A percentile compares a stretch with the other conserved stretches of the same genome.
These are phyloP conservation scores for Teleiodes luculella DNA, from an alignment of 2,888 invertebrate genomes.

Conservation along the genomic window DNA sequence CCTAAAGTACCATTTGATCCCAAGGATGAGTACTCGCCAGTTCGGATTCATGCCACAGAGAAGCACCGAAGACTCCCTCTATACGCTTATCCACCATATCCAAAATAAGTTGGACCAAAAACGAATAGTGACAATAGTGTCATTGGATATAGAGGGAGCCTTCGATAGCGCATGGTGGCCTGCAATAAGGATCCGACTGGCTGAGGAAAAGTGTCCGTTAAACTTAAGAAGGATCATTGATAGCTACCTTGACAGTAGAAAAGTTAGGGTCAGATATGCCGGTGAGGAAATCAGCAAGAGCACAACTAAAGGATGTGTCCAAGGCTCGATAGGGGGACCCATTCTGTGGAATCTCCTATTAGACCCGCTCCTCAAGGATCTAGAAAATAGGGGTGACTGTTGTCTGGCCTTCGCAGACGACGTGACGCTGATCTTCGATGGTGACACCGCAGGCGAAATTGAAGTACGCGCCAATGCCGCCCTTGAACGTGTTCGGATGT, in stretches of 20 bases:
- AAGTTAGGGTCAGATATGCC: not conserved
- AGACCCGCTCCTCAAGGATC: not conserved
- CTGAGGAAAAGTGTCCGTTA: not conserved
- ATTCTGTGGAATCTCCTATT: too few relatives aligned
- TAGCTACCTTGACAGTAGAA: not conserved
- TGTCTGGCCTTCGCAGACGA: not conserved
- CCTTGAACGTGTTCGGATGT: not conserved
- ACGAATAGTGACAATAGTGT: not conserved
- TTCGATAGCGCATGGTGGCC: not conserved
- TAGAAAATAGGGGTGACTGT: not conserved
- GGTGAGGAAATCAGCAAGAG: not conserved
- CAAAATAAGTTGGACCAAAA: not conserved
- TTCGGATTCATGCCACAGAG: slow-evolving; percentile 8
- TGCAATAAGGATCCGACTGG: not conserved
- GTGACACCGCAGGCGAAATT: too few relatives aligned
- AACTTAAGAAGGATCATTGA: not conserved
- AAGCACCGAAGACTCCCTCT: not conserved
- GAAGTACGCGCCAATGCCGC: not conserved
- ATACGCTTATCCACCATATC: not conserved
- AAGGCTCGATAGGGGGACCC: not conserved
- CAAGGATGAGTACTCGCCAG: not conserved
- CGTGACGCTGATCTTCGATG: not conserved
- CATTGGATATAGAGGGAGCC: not conserved
- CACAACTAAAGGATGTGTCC: not conserved
- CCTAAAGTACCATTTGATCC: not conserved